Evolutionary conservation across 1,140 invertebrate species (phyloP), one percentile per base, ranked within the genome.

Genomic region (Wiebesia pumilae): DNA sequence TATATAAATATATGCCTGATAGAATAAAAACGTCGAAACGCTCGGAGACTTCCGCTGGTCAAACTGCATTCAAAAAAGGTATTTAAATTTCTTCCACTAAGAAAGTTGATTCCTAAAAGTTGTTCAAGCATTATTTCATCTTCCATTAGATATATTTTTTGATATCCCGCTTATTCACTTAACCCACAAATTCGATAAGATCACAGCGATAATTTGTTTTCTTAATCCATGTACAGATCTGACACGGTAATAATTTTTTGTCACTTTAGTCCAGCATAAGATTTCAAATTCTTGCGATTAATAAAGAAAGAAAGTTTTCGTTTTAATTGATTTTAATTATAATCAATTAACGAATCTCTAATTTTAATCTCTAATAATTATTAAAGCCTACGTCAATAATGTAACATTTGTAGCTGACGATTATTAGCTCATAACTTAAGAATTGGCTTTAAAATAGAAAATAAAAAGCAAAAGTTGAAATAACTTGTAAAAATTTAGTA

Each of bases 111-210:
- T 9, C n/a, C 24, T 12, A 67, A 81, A 65, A 43, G 14, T 43
- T 27, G 62, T 67, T 4, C 47, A 10, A 10, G 19, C 3, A 80
- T 67, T n/a, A 43, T 81, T 62, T 40, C 7, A 24, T 43, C 58
- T 27, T n/a, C 38, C 38, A 35, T 81, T 81, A 81, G 79, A 81
- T 38, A 40, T 75, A 43, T n/a, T 67, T 62, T 30, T 12, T 58
- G 16, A 58, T 33, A 84, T 84, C 71, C 51, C 73, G 54, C 47
- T 78, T 90, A 91, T 58, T 91, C 90, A 92, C 71, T 85, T 84
- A 65, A 33, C 10, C 35, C 7, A 67, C n/a, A 67, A 7, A 30
- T 0, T 35, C 65, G 30, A 4, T 35, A 69, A 33, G 19, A 69
- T 69, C n/a, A 35, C 0, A 69, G 3, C 1, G n/a, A 3, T 69